phyloP scores from a whole-genome alignment of 2,888 invertebrate species.

The Epistrophe eligans region DNA sequence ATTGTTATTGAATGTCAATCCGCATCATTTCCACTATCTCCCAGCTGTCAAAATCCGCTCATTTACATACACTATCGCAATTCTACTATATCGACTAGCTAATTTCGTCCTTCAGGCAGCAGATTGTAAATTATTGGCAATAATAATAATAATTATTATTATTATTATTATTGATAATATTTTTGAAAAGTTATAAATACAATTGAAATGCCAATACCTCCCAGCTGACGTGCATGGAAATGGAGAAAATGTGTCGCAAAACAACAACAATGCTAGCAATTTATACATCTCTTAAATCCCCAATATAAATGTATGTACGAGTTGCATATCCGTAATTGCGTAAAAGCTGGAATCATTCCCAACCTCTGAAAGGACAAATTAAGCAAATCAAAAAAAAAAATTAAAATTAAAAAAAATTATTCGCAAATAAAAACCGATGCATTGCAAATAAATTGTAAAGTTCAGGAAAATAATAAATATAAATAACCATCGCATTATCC shows the following conservation, averaged over 20 bases:
- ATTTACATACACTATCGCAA: no score
- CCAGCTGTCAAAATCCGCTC: no score
- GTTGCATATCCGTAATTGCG: constrained; percentile 56
- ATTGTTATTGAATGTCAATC: no score
- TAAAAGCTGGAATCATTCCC: constrained; percentile 58
- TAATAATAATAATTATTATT: no score
- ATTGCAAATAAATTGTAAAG: constrained; percentile 52
- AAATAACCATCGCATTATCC: constrained; percentile 74
- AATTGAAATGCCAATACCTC: constrained; percentile 42
- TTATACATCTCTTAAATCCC: constrained; percentile 46
- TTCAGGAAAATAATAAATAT: constrained; percentile 73
- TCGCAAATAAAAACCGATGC: constrained; percentile 39
- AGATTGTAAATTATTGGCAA: no score
- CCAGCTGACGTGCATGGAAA: neutral
- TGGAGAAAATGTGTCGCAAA: neutral
- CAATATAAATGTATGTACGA: constrained; percentile 6
- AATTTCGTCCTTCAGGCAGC: no score
- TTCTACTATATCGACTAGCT: no score
- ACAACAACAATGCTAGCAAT: constrained; percentile 16
- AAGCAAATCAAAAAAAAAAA: neutral
- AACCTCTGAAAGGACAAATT: constrained; percentile 22
- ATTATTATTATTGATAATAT: neutral
- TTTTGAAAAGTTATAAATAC: constrained; percentile 67
- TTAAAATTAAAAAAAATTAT: neutral
- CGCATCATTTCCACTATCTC: no score